These are phyloP conservation scores for Festucalex cinctus DNA, from an alignment of 2,113 vertebrate genomes.

Conservation along the genomic window DNA sequence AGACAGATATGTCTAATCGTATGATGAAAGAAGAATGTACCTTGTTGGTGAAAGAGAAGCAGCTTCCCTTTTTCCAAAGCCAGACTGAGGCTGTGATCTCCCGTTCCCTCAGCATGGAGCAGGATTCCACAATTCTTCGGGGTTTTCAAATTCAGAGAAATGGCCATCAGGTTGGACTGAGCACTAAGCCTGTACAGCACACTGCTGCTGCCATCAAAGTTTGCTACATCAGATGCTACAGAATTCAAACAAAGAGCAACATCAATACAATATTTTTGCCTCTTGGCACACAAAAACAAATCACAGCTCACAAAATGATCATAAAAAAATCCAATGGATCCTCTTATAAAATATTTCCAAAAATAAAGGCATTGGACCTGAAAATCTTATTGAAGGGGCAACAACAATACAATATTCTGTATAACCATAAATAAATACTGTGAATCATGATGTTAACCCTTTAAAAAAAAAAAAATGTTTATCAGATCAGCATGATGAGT, in stretches of 20 bases:
- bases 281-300: background rate
- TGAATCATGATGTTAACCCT: background rate
- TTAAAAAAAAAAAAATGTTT: background rate
- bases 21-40: conserved; percentile 17
- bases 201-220: conserved; percentile 60
- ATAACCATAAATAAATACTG: too few relatives aligned
- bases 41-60: conserved; percentile 60
- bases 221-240: conserved; percentile 54
- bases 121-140: conserved; percentile 55
- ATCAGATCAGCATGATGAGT: too few relatives aligned
- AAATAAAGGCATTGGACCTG: background rate
- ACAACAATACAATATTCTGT: background rate
- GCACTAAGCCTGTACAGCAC: conserved; percentile 47
- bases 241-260: conserved; percentile 1
- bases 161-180: conserved; percentile 21
- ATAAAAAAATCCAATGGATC: background rate
- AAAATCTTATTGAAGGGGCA: background rate
- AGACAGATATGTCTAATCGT: background rate
- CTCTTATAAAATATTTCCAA: background rate
- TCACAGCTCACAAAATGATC: background rate
- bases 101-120: conserved; percentile 51
- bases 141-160: conserved; percentile 65
- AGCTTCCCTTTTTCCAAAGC: conserved; percentile 58
- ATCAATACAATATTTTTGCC: background rate
- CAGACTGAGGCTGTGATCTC: conserved; percentile 60